These are phyloP conservation scores for Tortrix viridana DNA, from an alignment of 2,888 invertebrate genomes.

Conservation along the genomic window DNA sequence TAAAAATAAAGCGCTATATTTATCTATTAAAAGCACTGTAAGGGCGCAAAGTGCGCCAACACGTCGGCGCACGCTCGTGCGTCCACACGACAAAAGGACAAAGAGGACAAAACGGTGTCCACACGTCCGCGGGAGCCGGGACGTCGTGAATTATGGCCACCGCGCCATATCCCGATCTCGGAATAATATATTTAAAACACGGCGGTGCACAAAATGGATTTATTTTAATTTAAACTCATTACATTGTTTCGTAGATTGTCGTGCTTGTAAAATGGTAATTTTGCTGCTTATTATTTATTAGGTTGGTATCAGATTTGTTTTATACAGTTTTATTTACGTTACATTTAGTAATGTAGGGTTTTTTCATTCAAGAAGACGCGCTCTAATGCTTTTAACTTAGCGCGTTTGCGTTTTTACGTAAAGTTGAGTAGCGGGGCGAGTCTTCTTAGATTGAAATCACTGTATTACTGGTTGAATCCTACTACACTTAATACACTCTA, in stretches of 20 bases:
- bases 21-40: conserved; percentile 61
- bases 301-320: background rate
- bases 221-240: conserved; percentile 38
- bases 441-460: too few species aligned
- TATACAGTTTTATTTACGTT: too few species aligned
- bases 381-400: too few species aligned
- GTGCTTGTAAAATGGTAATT: conserved; percentile 10
- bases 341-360: too few species aligned
- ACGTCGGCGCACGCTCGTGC: conserved; percentile 49
- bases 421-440: too few species aligned
- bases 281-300: conserved; percentile 6
- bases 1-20: conserved; percentile 57
- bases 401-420: too few species aligned
- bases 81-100: conserved; percentile 53
- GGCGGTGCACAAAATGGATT: conserved; percentile 32
- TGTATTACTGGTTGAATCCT: too few species aligned
- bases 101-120: conserved; percentile 60
- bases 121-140: conserved; percentile 56
- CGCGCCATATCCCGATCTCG: conserved; percentile 45
- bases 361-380: too few species aligned
- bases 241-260: conserved; percentile 26
- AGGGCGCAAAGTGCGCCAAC: conserved; percentile 57
- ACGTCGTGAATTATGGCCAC: conserved; percentile 66
- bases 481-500: too few species aligned
- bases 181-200: conserved; percentile 64